Percentiles rank a stretch among this genome's conserved stretches.
Evolutionary conservation across 2,888 invertebrate species (phyloP).

Genomic region (Synergus umbraculus): DNA sequence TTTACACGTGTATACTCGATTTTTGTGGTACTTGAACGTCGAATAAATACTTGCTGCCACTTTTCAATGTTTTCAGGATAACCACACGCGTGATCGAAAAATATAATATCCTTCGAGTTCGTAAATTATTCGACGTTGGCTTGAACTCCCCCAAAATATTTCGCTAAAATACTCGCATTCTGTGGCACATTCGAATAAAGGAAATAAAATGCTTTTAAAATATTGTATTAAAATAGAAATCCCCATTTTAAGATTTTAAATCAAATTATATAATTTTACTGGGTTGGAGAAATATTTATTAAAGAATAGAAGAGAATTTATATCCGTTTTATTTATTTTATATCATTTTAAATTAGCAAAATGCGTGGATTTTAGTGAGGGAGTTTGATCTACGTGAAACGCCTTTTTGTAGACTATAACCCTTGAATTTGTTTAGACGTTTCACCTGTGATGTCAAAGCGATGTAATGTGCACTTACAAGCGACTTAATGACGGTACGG

Average conservation of each 20-base stretch:
- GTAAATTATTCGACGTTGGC: constrained; percentile 19
- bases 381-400: not conserved
- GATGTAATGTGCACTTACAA: constrained; percentile 63
- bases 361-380: not conserved
- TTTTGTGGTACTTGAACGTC: constrained; percentile 40
- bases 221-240: not conserved
- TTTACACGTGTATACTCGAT: constrained; percentile 43
- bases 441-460: constrained; percentile 63
- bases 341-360: not conserved
- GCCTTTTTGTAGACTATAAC: constrained; percentile 48
- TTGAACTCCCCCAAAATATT: not conserved
- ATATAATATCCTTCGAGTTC: constrained; percentile 15
- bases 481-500: constrained; percentile 53
- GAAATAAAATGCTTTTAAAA: not conserved
- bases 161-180: not conserved
- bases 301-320: not conserved
- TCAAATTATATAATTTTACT: not conserved
- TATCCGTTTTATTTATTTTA: not conserved
- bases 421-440: constrained; percentile 54
- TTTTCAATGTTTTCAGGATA: constrained; percentile 27
- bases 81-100: constrained; percentile 7
- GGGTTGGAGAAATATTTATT: not conserved
- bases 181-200: not conserved
- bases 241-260: not conserved
- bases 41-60: constrained; percentile 31